Evolutionary conservation across 37 sponge, comb jelly and placozoan species (phyloP).

Genomic region (Dysidea cf. avara): DNA sequence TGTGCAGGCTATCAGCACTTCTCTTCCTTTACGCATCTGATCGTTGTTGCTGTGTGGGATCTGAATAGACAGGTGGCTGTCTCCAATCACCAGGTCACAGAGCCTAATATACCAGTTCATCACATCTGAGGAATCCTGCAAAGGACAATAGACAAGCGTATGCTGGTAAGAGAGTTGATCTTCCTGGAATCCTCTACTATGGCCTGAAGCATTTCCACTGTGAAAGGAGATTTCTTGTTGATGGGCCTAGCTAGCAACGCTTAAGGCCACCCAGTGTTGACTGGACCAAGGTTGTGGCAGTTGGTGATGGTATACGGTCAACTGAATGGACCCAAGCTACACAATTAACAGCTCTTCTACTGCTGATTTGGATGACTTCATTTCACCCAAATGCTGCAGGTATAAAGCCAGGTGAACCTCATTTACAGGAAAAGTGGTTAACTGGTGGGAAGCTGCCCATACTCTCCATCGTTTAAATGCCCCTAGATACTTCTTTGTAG

Average conservation of each 20-base stretch:
- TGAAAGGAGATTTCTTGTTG: neutral
- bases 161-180: neutral
- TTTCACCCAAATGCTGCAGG: conserved; percentile 7
- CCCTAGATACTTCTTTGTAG: too few species aligned
- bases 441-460: too few species aligned
- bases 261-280: neutral
- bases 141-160: conserved; percentile 3
- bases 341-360: conserved; percentile 13
- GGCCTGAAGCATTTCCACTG: conserved; percentile 2
- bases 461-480: too few species aligned
- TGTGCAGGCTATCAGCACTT: too few species aligned
- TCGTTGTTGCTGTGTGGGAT: too few species aligned
- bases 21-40: too few species aligned
- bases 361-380: neutral
- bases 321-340: neutral
- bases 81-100: too few species aligned
- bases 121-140: neutral
- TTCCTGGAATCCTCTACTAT: neutral
- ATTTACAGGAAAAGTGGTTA: neutral
- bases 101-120: conserved; percentile 13
- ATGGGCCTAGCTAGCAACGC: conserved; percentile 1
- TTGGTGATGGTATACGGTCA: neutral
- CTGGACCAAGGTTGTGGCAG: neutral
- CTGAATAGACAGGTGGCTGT: too few species aligned
- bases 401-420: neutral